These are phyloP conservation scores for Pomatostomus ruficeps DNA, from an alignment of 2,113 vertebrate genomes.

Conservation along the genomic window DNA sequence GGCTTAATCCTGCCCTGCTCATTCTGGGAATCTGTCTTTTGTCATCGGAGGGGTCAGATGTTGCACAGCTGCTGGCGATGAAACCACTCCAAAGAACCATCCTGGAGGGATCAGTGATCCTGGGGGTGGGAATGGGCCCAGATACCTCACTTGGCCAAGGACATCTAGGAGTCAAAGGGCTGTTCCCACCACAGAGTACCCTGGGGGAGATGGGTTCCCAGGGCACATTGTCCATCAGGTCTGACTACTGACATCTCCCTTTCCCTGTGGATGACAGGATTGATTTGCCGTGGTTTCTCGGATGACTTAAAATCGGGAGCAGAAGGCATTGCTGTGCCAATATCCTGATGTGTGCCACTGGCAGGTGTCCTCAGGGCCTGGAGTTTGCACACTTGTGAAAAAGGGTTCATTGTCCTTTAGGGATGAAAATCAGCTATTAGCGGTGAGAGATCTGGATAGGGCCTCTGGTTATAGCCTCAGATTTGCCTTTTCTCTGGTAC, in stretches of 20 bases:
- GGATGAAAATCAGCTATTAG: neutral
- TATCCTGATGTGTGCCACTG: neutral
- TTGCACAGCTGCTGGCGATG: constrained; percentile 13
- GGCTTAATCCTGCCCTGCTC: constrained; percentile 40
- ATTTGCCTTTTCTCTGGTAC: neutral
- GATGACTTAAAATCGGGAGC: neutral
- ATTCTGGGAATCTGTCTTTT: constrained; percentile 36
- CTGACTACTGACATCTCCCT: neutral
- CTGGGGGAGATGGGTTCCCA: neutral
- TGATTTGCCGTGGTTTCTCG: neutral
- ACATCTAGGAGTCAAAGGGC: neutral
- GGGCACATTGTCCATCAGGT: fast-evolving
- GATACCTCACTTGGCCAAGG: constrained; percentile 4
- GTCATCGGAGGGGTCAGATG: constrained; percentile 1
- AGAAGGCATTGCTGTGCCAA: neutral
- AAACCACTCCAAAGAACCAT: neutral
- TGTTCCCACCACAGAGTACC: neutral
- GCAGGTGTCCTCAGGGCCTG: neutral
- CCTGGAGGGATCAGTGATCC: neutral
- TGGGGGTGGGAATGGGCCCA: neutral
- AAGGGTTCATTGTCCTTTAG: neutral
- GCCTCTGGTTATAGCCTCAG: neutral
- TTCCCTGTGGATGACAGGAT: neutral
- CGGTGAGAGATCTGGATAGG: neutral
- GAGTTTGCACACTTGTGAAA: neutral